Base-by-base conservation (phyloP, 2,888 invertebrate species). In the Leucania comma region DNA sequence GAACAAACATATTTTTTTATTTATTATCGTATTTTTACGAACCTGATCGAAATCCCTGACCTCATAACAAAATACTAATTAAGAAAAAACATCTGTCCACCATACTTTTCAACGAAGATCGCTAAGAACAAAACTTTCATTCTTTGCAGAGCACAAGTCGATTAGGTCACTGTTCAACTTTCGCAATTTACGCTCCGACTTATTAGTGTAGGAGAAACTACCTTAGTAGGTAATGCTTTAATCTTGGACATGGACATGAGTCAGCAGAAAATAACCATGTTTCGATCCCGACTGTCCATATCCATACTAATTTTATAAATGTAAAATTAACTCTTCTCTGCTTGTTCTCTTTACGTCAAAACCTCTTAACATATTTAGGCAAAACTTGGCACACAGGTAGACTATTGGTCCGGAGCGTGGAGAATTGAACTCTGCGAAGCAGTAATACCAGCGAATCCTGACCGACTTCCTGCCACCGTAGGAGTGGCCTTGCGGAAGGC, bases 131-230 rank as follows among this genome's bases (percentile, higher is more conserved):
- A 72, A 72, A 72, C 10, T 26, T 29, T 3, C 20, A 66, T 51
- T 67, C 4, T 53, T 53, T 46, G 26, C 20, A 72, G 59, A 6
- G 9, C 38, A 42, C 29, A 51, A 32, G 22, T 53, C 1, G 35
- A 26, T 72, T 35, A 72, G 42, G 17, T 35, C 46, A 72, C 35
- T 46, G 62, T 26, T 71, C 14, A 54, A 62, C 8, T 72, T 59
- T 46, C 26, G 32, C 46, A 26, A 14, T 46, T 35, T 22, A 54
- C 14, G 12, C 24, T 72, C 24, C 24, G 46, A 71, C 24, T 72
- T 59, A 60, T 60, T 54, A 62, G 32, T 35, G 46, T 26, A 54
- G 12, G 3, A 35, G 17, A 46, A 35, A 54, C 72, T 48, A 48
- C 46, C 46, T 48, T 48, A 48, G 20, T 48, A 20, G 42, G 42